Percentiles rank a stretch among this genome's conserved stretches.
Evolutionary conservation across 1,140 invertebrate species (phyloP).

Genomic region (Neodiprion virginianus): DNA sequence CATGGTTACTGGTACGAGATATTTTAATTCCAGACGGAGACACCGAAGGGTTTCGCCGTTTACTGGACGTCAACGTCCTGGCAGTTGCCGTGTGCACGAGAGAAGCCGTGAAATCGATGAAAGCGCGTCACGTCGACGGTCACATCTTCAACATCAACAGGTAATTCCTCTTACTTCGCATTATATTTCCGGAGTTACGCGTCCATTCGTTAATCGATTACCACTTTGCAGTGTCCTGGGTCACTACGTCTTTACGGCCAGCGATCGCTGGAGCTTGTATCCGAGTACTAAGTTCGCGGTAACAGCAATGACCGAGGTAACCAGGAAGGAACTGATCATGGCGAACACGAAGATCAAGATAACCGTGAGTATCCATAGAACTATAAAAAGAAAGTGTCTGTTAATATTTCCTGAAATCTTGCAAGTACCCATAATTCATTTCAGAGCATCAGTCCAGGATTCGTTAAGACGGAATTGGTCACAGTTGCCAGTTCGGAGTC

Average conservation of each 20-base stretch:
- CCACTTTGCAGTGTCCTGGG: slow-evolving; percentile 43
- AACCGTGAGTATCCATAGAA: slow-evolving; percentile 61
- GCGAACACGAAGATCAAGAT: slow-evolving; percentile 69
- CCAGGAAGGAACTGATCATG: slow-evolving; percentile 69
- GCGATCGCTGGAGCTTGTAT: slow-evolving; percentile 61
- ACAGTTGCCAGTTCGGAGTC: slow-evolving; percentile 32
- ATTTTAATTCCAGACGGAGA: slow-evolving; percentile 32
- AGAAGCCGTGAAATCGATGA: slow-evolving; percentile 67
- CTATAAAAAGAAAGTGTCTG: too few relatives aligned
- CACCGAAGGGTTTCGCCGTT: slow-evolving; percentile 42
- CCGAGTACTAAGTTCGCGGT: slow-evolving; percentile 73
- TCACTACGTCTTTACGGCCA: slow-evolving; percentile 39
- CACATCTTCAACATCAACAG: slow-evolving; percentile 66
- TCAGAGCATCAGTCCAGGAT: slow-evolving; percentile 48
- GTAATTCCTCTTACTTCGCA: not conserved
- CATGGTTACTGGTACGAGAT: not conserved
- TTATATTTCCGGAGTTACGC: not conserved
- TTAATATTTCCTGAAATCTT: too few relatives aligned
- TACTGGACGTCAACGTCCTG: slow-evolving; percentile 67
- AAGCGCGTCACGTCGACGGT: slow-evolving; percentile 57
- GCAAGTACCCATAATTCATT: too few relatives aligned
- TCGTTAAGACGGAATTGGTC: not conserved
- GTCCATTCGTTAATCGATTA: not conserved
- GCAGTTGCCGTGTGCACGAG: slow-evolving; percentile 63
- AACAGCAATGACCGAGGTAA: slow-evolving; percentile 68